Base-by-base conservation (phyloP, 2,113 vertebrate genomes). In the Galemys pyrenaicus region DNA sequence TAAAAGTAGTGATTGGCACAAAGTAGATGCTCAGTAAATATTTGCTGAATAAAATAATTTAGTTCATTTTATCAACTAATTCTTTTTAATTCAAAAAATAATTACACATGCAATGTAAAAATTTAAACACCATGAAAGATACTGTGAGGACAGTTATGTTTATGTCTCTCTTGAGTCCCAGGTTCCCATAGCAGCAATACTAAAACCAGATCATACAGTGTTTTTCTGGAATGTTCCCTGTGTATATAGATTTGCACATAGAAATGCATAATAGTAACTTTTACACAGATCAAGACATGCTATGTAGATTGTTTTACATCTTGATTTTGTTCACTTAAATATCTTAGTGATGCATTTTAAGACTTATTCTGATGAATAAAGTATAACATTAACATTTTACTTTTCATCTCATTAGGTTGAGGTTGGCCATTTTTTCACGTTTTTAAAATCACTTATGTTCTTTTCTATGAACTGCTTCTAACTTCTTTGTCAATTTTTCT, bases 401-500 rank as follows among this genome's bases (percentile, higher is more conserved):
- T 93, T 90, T 91, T 78, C 11, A 37, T 54, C 60, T 92, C 64
- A 90, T 75, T 51, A 20, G 70, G n/a, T 24, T 54, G 41, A 51
- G 15, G 15, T 56, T 68, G 79, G 30, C 22, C 28, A 10, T 91
- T 13, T 91, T 92, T 77, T 89, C 54, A 35, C 65, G 49, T 60
- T 81, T 54, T 44, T 51, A 77, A n/a, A 92, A 80, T 13, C 32
- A 77, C 77, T 95, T 65, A 35, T 79, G 79, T 79, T 92, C 20
- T 41, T 83, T 84, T 74, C 77, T 46, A 64, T 92, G 85, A 92
- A 87, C 16, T 12, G 67, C 41, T 30, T 93, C 15, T 58, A 78
- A 95, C 37, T 77, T 64, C 44, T 84, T 89, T 87, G 85, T 46
- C 2, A 77, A 4, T 30, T 82, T 91, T 94, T 74, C 88, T 85